Evolutionary conservation across 2,888 invertebrate species (phyloP), one percentile per base, ranked within the genome.

Genomic region (Lissocephala sabroskyi): DNA sequence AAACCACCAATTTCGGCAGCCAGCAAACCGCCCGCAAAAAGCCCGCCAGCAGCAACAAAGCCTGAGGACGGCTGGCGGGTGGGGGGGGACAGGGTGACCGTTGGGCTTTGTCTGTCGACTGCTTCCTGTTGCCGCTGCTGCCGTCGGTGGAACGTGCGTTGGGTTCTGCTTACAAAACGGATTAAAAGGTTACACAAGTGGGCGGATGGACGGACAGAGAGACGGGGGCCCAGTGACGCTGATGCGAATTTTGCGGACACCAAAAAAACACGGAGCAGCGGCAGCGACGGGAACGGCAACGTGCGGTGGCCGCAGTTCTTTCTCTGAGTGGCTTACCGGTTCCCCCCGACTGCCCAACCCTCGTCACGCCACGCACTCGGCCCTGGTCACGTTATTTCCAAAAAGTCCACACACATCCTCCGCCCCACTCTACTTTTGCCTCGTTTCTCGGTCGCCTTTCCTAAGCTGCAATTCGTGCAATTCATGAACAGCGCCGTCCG

Each of bases 111-210:
- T 73, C 52, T 73, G 52, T 60, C 49, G 60, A 59, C 57, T 55
- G 71, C 61, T 65, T 68, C 59, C 71, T n/a, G 60, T 40, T 52
- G 50, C 37, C 45, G 50, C 43, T 48, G 45, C 43, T 44, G 37
- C 28, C 41, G 29, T 30, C 6, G 40, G 36, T 45, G n/a, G 52
- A 71, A 64, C 67, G 67, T 71, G 76, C 78, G 76, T 78, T 73
- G 59, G 61, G 73, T 73, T 71, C 67, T 77, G 81, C 76, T 79
- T 80, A 79, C 76, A 79, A 80, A 79, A 77, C 78, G 79, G 79
- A 79, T 80, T 79, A 79, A 79, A 80, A 80, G 79, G 74, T 79
- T 80, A 70, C 71, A 76, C 73, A 71, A 74, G 77, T 59, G 74
- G 62, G 59, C 76, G 68, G 1, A 13, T 11, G 2, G 18, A 41